These are phyloP conservation scores for Aptenodytes forsteri DNA, from an alignment of 2,113 vertebrate species.

Conservation along the genomic window DNA sequence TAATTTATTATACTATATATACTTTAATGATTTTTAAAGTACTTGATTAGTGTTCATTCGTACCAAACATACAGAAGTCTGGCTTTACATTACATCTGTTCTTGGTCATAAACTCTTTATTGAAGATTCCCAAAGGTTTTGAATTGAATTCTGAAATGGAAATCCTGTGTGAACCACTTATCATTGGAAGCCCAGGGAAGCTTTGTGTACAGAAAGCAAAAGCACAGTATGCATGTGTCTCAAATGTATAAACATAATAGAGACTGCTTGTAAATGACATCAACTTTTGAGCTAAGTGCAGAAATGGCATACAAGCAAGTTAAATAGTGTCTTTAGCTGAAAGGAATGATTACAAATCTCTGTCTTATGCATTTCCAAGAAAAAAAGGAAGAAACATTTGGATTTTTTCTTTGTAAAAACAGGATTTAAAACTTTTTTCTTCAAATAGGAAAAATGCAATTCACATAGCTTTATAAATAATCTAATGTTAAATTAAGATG, in stretches of 20 bases:
- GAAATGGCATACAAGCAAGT: not conserved
- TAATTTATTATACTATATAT: not conserved
- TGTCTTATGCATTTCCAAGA: not conserved
- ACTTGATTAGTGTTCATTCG: not conserved
- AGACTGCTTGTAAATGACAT: not conserved
- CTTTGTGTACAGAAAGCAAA: not conserved
- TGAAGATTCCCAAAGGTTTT: not conserved
- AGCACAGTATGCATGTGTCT: not conserved
- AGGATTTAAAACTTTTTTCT: not conserved
- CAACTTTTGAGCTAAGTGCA: not conserved
- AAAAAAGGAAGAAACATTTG: not conserved
- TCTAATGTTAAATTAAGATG: not conserved
- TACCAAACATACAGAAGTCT: not conserved
- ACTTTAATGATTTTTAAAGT: not conserved
- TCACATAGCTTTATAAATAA: not conserved
- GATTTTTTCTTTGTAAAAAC: not conserved
- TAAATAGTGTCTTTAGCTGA: not conserved
- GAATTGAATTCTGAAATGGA: not conserved
- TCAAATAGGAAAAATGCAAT: not conserved
- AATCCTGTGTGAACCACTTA: not conserved
- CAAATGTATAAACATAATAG: not conserved
- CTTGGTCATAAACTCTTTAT: not conserved
- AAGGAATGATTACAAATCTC: not conserved
- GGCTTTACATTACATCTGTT: not conserved
- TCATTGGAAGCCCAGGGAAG: not conserved